Base-by-base conservation (phyloP, 1,140 invertebrate species). In the Calephelis virginiensis region DNA sequence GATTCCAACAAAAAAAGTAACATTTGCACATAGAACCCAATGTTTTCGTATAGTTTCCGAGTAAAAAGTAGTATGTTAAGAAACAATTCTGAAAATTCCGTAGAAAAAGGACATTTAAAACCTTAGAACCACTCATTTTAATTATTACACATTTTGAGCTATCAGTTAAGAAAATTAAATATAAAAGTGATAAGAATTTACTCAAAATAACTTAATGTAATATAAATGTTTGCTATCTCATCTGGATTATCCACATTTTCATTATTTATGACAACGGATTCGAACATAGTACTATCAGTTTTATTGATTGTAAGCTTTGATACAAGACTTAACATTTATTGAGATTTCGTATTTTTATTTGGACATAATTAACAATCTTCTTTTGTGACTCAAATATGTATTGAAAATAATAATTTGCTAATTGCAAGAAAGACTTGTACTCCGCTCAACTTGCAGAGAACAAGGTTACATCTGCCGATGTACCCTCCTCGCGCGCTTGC, bases 401-500 rank as follows among this genome's bases (percentile, higher is more conserved):
- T 28, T 28, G 28, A 28, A 28, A 48, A 9, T 48, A 48, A 10
- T 48, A 48, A 48, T 10, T 48, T 48, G 9, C 47, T 48, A n/a
- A 48, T 48, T 48, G 47, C n/a, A 48, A 48, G 8, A 48, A 48
- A 48, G 8, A 48, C 10, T 3, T 48, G 11, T 11, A 37, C 28
- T 37, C 59, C 17, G 28, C 11, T 28, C 59, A n/a, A 8, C 28
- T 40, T 37, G 28, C 59, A 61, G 59, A 61, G 59, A 61, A 61
- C 14, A 61, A 61, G 28, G 28, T 40, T 12, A 9, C 59, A n/a
- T 37, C 59, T 61, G 38, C 59, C 59, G 59, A 61, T 61, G 59
- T 61, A 9, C 9, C 59, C 59, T 61, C 28, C 28, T 28, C 59
- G 59, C 59, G 59, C 59, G 28, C 59, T 61, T 61, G 28, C 59